Conservation (phyloP, 2,888 invertebrate species). For the Andrena minutula region DNA sequence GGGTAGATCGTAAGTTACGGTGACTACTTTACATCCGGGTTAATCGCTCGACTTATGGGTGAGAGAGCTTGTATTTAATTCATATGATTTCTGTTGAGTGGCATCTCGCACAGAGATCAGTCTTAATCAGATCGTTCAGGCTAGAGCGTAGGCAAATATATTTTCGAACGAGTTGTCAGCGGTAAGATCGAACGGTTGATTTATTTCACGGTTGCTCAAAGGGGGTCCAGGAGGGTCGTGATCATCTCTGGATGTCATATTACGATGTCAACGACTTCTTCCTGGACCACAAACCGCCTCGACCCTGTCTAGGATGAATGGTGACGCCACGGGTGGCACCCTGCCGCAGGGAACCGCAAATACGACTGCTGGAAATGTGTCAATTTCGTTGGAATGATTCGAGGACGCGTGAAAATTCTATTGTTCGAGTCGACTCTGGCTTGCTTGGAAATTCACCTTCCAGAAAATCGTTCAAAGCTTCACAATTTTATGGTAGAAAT, state of each 20-base stretch:
- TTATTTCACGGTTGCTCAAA: slow-evolving; percentile 48
- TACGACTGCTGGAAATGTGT: slow-evolving; percentile 71
- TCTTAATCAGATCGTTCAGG: background rate
- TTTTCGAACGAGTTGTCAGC: slow-evolving; percentile 62
- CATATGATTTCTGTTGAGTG: too few relatives aligned
- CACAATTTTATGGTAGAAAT: background rate
- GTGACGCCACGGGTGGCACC: slow-evolving; percentile 72
- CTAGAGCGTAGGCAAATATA: background rate
- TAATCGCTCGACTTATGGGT: too few relatives aligned
- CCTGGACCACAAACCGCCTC: slow-evolving; percentile 69
- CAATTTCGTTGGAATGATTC: slow-evolving; percentile 69
- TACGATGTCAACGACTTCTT: slow-evolving; percentile 76
- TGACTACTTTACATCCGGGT: too few relatives aligned
- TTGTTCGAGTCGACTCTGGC: background rate
- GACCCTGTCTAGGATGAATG: slow-evolving; percentile 69
- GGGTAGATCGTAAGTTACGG: too few relatives aligned
- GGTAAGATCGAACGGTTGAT: slow-evolving; percentile 68
- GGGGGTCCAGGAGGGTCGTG: slow-evolving; percentile 25
- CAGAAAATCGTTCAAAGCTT: background rate
- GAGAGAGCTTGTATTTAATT: too few relatives aligned
- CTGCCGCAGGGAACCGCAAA: slow-evolving; percentile 52
- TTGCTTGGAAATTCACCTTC: background rate
- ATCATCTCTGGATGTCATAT: slow-evolving; percentile 66
- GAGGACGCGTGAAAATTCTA: background rate
- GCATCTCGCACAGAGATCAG: slow-evolving; percentile 7